Evolutionary conservation across 1,140 invertebrate genomes (phyloP).

Genomic region (Cotesia glomerata): DNA sequence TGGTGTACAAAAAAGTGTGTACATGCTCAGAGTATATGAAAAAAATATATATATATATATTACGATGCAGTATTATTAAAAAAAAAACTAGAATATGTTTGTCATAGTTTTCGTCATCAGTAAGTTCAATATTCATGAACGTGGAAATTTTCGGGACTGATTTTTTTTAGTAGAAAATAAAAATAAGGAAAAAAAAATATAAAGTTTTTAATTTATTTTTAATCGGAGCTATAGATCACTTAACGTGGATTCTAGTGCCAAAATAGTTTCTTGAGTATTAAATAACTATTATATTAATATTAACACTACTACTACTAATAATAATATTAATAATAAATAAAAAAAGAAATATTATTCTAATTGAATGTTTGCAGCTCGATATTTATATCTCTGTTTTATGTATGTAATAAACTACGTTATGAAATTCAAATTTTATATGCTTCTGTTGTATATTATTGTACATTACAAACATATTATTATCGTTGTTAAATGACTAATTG

Average conservation of each 20-base stretch:
- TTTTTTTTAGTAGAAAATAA: not conserved
- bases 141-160: no score
- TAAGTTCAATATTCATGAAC: no score
- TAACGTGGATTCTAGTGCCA: constrained; percentile 51
- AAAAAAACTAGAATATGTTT: no score
- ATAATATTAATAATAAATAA: not conserved
- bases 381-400: constrained; percentile 35
- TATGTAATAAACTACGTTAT: constrained; percentile 46
- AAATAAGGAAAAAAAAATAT: constrained; percentile 21
- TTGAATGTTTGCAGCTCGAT: constrained; percentile 28
- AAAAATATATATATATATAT: no score
- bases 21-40: no score
- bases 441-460: constrained; percentile 51
- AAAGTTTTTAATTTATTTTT: not conserved
- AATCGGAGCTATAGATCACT: constrained; percentile 14
- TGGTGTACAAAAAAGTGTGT: no score
- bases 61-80: no score
- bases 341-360: not conserved
- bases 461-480: constrained; percentile 32
- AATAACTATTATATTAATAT: constrained; percentile 23
- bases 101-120: no score
- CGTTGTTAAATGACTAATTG: constrained; percentile 34
- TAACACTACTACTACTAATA: not conserved
- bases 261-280: constrained; percentile 48
- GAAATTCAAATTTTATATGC: constrained; percentile 55